Evolutionary conservation across 2,797 vertebrate species (phyloP).

Genomic region (Aldrovandia affinis): DNA sequence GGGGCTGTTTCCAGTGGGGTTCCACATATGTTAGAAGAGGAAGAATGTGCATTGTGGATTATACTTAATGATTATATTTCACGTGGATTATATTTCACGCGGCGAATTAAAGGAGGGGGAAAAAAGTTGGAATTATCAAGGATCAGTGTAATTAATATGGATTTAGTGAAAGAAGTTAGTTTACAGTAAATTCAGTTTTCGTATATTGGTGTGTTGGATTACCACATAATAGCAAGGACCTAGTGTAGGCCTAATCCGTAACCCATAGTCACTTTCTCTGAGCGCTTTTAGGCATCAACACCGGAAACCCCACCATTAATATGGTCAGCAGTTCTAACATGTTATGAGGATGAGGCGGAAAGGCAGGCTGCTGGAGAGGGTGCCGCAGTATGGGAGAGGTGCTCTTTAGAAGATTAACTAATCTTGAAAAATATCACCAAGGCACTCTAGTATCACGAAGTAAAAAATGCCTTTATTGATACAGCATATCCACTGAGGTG

Average conservation of each 20-base stretch:
- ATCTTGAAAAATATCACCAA: too few species aligned
- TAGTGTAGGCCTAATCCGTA: not conserved
- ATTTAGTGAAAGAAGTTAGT: not conserved
- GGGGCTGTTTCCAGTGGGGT: slow-evolving; percentile 45
- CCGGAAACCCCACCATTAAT: not conserved
- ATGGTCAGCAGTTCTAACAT: too few species aligned
- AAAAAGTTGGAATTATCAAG: not conserved
- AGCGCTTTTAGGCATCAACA: not conserved
- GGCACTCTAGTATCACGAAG: too few species aligned
- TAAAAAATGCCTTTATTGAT: too few species aligned
- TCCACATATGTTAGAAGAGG: slow-evolving; percentile 22
- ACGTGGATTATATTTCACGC: too few species aligned
- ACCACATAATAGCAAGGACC: not conserved
- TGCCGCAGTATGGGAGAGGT: too few species aligned
- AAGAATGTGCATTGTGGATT: slow-evolving; percentile 16
- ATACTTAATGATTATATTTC: slow-evolving; percentile 34
- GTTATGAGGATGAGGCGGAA: too few species aligned
- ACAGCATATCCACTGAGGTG: too few species aligned
- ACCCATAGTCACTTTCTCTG: not conserved
- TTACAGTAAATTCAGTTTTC: too few species aligned
- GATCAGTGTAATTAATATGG: not conserved
- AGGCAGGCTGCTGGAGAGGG: too few species aligned
- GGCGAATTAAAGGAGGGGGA: too few species aligned
- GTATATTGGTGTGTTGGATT: not conserved
- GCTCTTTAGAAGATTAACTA: too few species aligned